Evolutionary conservation across 2,113 vertebrate species (phyloP).

Genomic region (Sialia sialis): DNA sequence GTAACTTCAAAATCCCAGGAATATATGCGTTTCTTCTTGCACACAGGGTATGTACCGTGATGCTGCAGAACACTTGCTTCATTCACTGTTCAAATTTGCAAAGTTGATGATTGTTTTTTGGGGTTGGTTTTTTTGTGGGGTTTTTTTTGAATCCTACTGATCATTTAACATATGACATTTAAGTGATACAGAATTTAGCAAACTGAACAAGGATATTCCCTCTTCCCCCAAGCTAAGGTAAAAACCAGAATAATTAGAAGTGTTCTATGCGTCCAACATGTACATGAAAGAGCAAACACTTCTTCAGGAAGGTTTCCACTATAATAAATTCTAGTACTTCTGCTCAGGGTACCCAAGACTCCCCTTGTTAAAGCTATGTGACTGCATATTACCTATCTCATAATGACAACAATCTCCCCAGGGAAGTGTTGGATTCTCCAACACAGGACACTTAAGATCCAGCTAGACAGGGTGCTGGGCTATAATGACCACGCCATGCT

Average conservation of each 20-base stretch:
- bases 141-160: neutral
- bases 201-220: neutral
- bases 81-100: neutral
- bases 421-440: neutral
- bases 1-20: neutral
- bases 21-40: neutral
- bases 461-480: neutral
- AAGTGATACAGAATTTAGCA: neutral
- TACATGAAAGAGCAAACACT: neutral
- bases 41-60: rapidly evolving
- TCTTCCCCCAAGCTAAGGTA: rapidly evolving
- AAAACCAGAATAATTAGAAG: neutral
- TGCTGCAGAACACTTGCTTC: neutral
- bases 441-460: rapidly evolving
- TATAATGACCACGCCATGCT: rapidly evolving
- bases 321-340: neutral
- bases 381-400: neutral
- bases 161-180: neutral
- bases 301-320: neutral
- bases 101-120: neutral
- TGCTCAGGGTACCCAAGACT: neutral
- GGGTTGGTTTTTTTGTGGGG: neutral
- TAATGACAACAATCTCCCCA: neutral
- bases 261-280: neutral
- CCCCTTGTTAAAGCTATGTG: neutral